phyloP scores from a whole-genome alignment of 1,140 invertebrate species.

The Pseudomyrmex flavicornis region DNA sequence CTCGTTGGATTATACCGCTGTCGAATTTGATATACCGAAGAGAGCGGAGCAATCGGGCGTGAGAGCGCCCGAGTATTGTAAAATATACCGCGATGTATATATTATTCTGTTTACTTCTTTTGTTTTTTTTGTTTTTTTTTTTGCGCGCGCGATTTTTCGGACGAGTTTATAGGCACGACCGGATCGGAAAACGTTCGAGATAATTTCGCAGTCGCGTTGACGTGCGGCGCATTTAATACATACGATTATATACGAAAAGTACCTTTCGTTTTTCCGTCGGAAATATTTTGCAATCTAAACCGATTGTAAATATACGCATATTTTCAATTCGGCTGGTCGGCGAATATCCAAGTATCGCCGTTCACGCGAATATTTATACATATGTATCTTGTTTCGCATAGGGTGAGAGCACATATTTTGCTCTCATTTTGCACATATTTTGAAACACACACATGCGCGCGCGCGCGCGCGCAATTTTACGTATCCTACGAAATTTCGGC shows the following conservation, averaged over 20 bases:
- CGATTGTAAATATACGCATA: slow-evolving; percentile 27
- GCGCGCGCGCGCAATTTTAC: neutral
- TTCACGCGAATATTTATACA: slow-evolving; percentile 10
- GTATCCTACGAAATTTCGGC: neutral
- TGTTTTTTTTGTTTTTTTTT: slow-evolving; percentile 2
- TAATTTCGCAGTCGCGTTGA: slow-evolving; percentile 13
- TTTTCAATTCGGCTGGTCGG: neutral
- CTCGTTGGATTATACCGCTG: slow-evolving; percentile 20
- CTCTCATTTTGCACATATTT: neutral
- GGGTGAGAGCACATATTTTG: too few relatives aligned
- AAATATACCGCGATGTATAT: slow-evolving; percentile 16
- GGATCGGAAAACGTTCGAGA: neutral
- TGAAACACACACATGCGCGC: neutral
- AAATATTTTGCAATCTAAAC: slow-evolving; percentile 36
- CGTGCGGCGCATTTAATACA: neutral
- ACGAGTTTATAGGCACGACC: neutral
- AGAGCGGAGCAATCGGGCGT: neutral
- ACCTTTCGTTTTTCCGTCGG: neutral
- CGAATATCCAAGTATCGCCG: slow-evolving; percentile 17
- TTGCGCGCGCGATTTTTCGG: neutral
- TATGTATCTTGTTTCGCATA: neutral
- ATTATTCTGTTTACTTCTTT: neutral
- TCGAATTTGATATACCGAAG: slow-evolving; percentile 4
- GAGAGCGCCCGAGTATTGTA: neutral
- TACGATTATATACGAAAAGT: neutral